These are phyloP conservation scores for Sphaeridia pumilis DNA, from an alignment of 2,888 invertebrate genomes.

Conservation along the genomic window DNA sequence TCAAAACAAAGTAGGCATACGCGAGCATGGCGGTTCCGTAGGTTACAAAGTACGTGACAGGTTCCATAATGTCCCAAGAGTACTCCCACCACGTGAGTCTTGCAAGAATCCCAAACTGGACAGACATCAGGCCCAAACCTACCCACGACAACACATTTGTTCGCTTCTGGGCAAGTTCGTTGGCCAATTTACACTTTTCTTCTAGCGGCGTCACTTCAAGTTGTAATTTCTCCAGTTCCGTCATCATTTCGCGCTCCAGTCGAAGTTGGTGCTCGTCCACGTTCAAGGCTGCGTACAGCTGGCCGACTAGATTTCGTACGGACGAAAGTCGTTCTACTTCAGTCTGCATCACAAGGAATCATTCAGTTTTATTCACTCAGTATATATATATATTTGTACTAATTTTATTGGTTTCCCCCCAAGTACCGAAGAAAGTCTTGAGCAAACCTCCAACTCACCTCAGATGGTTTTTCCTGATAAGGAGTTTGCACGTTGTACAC, in stretches of 20 bases:
- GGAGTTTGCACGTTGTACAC: slow-evolving; percentile 72
- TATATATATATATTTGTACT: too few species aligned
- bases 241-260: slow-evolving; percentile 60
- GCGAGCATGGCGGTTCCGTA: slow-evolving; percentile 92
- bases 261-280: slow-evolving; percentile 81
- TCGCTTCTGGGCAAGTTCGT: slow-evolving; percentile 55
- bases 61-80: slow-evolving; percentile 98
- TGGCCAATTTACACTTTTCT: slow-evolving; percentile 63
- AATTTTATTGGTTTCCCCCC: too few species aligned
- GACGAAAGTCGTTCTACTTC: slow-evolving; percentile 56
- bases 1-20: slow-evolving; percentile 90
- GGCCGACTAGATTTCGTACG: slow-evolving; percentile 63
- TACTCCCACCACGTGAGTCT: slow-evolving; percentile 99
- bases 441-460: slow-evolving; percentile 41
- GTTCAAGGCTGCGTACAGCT: slow-evolving; percentile 83
- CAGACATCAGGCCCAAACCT: slow-evolving; percentile 87
- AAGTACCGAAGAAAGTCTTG: too few species aligned
- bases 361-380: too few species aligned
- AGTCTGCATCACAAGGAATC: too few species aligned
- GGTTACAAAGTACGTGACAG: slow-evolving; percentile 96
- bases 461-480: slow-evolving; percentile 48
- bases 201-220: slow-evolving; percentile 75
- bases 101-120: slow-evolving; percentile 92
- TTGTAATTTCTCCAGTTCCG: slow-evolving; percentile 69
- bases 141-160: slow-evolving; percentile 73